Base-by-base conservation (phyloP, 2,113 vertebrate species). In the Callopanchax toddi region DNA sequence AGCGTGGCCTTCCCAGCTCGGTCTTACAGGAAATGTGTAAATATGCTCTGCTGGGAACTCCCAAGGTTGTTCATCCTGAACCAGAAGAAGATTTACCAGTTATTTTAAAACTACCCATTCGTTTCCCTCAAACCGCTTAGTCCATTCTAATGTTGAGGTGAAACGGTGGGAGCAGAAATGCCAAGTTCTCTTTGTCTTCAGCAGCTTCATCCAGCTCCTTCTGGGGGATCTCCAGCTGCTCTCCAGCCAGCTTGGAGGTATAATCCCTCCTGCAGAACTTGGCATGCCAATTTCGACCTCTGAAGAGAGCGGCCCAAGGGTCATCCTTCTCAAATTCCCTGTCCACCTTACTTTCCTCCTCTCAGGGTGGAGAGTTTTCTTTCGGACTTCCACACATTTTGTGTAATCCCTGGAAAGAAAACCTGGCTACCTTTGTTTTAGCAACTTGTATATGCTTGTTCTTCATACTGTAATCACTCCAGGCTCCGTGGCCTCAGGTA, bases 221-320 rank as follows among this genome's bases (percentile, higher is more conserved):
- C 39, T 55, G 34, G 18, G 18, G 12, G 29, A 36, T 17, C 22
- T 11, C 52, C 21, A 36, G 15, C 54, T 23, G 22, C 54, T 56
- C 10, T 56, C 37, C 4, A 15, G 13, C 21, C 21, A 23, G 36
- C 21, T 42, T 10, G 15, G 11, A 11, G 3, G 10, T 17, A 16
- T 23, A 42, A 56, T 42, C 54, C 37, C 37, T 25, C 4, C 22
- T 42, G 54, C 21, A 17, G 25, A 16, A 53, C 29, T 17, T 36
- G 50, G 50, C 26, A 53, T 36, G 18, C 50, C 29, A 53, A 20
- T 53, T 37, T 53, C 34, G 50, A 53, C 37, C 53, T n/a, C 25
- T 43, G 40, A 58, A 29, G 15, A 43, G 58, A 60, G 13, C 13
- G 48, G 20, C 18, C 18, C 26, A 46, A 29, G 11, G 13, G 26